A percentile compares a stretch with the other conserved stretches of the same genome.
These are phyloP conservation scores for Platysteira castanea DNA, from an alignment of 2,113 vertebrate species.

Conservation along the genomic window DNA sequence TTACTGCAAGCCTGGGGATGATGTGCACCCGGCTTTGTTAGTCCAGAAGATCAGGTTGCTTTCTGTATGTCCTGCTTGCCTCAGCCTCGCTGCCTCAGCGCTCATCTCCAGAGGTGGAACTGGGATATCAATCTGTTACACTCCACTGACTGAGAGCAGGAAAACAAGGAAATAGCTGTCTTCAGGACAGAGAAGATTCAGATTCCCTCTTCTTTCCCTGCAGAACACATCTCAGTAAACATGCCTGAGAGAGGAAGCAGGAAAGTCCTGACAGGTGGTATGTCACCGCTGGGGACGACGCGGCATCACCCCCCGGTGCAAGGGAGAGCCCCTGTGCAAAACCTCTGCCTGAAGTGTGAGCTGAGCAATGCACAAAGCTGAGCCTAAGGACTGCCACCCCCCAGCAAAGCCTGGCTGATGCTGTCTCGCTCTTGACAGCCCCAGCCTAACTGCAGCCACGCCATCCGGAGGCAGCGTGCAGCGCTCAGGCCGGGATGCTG, in stretches of 20 bases:
- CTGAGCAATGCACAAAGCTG: background rate
- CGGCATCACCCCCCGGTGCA: accelerated
- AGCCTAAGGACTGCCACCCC: background rate
- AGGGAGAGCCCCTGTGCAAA: background rate
- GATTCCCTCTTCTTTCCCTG: background rate
- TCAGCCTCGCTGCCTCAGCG: background rate
- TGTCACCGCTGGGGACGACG: background rate
- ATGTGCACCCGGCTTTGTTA: background rate
- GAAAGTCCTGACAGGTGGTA: background rate
- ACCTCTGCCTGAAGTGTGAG: background rate
- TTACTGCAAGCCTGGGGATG: background rate
- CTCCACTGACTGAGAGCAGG: background rate
- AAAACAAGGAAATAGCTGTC: background rate
- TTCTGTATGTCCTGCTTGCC: background rate
- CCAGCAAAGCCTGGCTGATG: background rate
- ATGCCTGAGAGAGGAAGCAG: background rate
- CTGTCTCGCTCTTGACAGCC: background rate
- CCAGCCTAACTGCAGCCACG: background rate
- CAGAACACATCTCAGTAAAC: background rate
- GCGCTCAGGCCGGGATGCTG: accelerated
- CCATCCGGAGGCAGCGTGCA: background rate
- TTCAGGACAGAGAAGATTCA: background rate
- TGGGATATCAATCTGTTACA: background rate
- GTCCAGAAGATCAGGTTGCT: background rate
- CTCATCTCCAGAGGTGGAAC: background rate